Conservation (phyloP, 2,113 vertebrate genomes). For the Xiphias gladius region DNA sequence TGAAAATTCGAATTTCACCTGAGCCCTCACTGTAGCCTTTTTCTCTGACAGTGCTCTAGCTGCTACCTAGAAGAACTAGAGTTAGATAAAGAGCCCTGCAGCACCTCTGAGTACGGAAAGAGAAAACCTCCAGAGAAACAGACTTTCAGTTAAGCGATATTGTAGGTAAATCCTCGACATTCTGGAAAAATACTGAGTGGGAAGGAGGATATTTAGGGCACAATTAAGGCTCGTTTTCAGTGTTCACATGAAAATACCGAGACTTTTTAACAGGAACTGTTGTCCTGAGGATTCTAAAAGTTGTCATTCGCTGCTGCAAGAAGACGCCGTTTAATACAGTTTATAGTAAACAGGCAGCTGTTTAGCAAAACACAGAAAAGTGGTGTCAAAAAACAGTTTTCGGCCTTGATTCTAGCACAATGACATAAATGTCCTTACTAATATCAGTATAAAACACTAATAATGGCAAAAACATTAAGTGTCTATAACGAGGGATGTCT, state of each 20-base stretch:
- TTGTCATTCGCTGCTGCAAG: neutral
- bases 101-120: conserved; percentile 15
- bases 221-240: conserved; percentile 19
- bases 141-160: conserved; percentile 54
- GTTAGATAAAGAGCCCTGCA: conserved; percentile 53
- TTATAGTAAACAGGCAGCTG: too few species aligned
- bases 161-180: conserved; percentile 53
- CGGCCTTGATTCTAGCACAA: too few species aligned
- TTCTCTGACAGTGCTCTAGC: conserved; percentile 25
- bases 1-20: conserved; percentile 23
- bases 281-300: too few species aligned
- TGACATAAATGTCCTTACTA: neutral
- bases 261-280: neutral
- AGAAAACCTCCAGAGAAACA: conserved; percentile 49
- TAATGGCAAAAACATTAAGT: neutral
- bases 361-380: too few species aligned
- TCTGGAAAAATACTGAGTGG: conserved; percentile 1
- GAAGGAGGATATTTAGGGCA: conserved; percentile 35
- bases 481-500: neutral
- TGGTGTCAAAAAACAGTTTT: too few species aligned
- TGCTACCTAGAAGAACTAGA: conserved; percentile 37
- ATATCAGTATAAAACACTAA: neutral
- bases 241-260: neutral
- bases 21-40: conserved; percentile 15
- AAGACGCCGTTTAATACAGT: neutral